Conservation (phyloP, 2,113 vertebrate genomes). For the Conger conger region DNA sequence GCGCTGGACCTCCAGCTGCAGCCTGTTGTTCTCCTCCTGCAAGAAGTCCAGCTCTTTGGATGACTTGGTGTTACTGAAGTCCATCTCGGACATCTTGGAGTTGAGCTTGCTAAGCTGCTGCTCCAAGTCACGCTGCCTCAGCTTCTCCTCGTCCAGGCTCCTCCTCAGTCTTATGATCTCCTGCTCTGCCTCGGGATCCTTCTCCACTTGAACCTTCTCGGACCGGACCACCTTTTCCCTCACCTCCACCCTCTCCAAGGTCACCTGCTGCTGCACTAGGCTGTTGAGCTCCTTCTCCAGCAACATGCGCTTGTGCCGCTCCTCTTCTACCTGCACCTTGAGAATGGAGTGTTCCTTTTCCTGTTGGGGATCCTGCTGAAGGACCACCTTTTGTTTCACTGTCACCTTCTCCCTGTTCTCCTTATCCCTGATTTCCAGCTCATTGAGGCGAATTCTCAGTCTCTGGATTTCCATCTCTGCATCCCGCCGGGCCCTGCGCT, state of each 20-base stretch:
- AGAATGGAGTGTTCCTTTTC: constrained; percentile 90
- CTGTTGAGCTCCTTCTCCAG: constrained; percentile 84
- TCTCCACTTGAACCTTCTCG: constrained; percentile 91
- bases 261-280: constrained; percentile 75
- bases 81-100: constrained; percentile 79
- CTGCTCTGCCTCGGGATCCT: constrained; percentile 80
- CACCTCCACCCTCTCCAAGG: constrained; percentile 83
- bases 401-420: constrained; percentile 89
- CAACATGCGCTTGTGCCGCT: constrained; percentile 79
- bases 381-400: constrained; percentile 90
- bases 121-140: constrained; percentile 79
- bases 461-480: constrained; percentile 91
- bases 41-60: constrained; percentile 88
- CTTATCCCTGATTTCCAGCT: constrained; percentile 80
- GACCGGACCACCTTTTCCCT: constrained; percentile 93
- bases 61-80: constrained; percentile 92
- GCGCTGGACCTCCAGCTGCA: constrained; percentile 89
- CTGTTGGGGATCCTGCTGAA: constrained; percentile 95
- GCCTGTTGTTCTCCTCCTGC: constrained; percentile 86
- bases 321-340: constrained; percentile 86
- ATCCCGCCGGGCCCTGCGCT: constrained; percentile 82
- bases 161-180: constrained; percentile 85
- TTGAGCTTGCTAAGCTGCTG: constrained; percentile 73
- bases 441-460: constrained; percentile 75
- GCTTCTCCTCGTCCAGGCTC: constrained; percentile 84